Conservation (phyloP, 2,113 vertebrate species). For the Aspidoscelis tigris region DNA sequence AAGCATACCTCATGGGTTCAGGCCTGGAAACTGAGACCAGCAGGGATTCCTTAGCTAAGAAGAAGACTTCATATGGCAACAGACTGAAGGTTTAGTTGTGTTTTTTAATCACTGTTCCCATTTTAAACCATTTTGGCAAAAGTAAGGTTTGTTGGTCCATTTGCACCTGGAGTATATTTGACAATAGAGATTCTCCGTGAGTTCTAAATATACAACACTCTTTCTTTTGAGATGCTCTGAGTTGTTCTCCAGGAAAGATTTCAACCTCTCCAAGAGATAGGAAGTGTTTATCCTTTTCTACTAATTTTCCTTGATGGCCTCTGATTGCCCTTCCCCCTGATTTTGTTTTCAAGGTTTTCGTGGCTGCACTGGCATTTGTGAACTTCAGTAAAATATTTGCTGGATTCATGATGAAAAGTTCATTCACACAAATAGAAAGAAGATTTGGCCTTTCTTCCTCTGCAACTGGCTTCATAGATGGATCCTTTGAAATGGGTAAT, state of each 20-base stretch:
- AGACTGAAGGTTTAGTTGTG: constrained; percentile 71
- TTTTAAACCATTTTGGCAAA: neutral
- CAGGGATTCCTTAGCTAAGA: constrained; percentile 17
- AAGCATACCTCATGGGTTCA: constrained; percentile 39
- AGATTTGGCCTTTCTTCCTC: constrained; percentile 89
- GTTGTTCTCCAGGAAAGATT: neutral
- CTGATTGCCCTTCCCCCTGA: neutral
- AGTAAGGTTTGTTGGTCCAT: neutral
- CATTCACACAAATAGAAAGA: constrained; percentile 92
- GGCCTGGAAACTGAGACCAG: constrained; percentile 37
- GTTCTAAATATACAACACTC: neutral
- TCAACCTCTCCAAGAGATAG: neutral
- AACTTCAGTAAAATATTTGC: constrained; percentile 83
- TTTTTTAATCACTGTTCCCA: neutral
- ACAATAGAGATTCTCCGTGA: too few relatives aligned
- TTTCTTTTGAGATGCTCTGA: neutral
- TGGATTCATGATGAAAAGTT: constrained; percentile 87
- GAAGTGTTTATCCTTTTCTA: neutral
- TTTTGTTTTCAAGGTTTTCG: constrained; percentile 80
- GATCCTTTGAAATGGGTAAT: constrained; percentile 94
- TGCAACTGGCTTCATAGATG: constrained; percentile 83
- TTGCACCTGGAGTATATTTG: too few relatives aligned
- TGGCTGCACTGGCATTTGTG: constrained; percentile 83
- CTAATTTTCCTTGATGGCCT: neutral
- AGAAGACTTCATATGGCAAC: constrained; percentile 28